phyloP scores from a whole-genome alignment of 2,888 invertebrate genomes.

The Crioceris asparagi region DNA sequence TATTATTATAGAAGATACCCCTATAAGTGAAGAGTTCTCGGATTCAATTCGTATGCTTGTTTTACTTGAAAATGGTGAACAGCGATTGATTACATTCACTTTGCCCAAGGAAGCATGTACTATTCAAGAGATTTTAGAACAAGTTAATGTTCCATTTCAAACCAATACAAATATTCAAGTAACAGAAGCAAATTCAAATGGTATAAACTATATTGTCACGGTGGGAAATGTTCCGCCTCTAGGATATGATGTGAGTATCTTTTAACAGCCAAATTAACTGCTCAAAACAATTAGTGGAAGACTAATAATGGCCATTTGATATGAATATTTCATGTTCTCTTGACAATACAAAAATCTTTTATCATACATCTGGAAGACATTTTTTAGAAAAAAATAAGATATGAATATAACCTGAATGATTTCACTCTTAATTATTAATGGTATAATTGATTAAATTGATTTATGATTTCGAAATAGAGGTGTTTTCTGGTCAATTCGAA shows the following conservation, averaged over 20 bases:
- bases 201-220: constrained; percentile 71
- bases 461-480: too few species aligned
- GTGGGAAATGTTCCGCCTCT: constrained; percentile 41
- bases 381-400: too few species aligned
- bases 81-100: constrained; percentile 71
- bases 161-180: constrained; percentile 63
- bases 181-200: constrained; percentile 60
- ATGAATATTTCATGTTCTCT: too few species aligned
- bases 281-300: too few species aligned
- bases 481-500: too few species aligned
- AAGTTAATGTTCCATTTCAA: constrained; percentile 61
- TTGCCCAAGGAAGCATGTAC: constrained; percentile 74
- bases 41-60: constrained; percentile 73
- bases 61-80: constrained; percentile 65
- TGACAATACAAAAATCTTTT: too few species aligned
- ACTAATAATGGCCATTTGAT: too few species aligned
- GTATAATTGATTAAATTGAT: too few species aligned
- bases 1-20: constrained; percentile 35
- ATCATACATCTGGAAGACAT: too few species aligned
- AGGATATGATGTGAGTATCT: constrained; percentile 15
- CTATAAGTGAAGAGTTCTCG: constrained; percentile 43
- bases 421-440: too few species aligned
- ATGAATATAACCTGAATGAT: too few species aligned
- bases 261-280: background rate
- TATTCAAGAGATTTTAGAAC: constrained; percentile 69